phyloP scores from a whole-genome alignment of 2,113 vertebrate genomes.

The Chloropsis hardwickii region DNA sequence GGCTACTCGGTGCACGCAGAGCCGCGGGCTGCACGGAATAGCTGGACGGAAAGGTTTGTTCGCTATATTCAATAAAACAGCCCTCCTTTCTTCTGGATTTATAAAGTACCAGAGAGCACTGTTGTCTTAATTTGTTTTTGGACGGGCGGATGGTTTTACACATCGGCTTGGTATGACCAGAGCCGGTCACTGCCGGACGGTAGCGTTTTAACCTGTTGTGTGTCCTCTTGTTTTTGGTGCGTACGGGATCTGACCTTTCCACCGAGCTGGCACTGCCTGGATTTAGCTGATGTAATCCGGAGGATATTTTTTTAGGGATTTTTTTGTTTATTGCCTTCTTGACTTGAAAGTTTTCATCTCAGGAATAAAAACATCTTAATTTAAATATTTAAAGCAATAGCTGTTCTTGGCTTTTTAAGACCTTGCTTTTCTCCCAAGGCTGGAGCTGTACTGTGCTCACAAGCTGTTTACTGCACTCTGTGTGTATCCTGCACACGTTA shows the following conservation, averaged over 20 bases:
- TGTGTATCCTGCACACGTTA: background rate
- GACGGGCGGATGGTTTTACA: conserved; percentile 51
- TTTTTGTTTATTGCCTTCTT: conserved; percentile 24
- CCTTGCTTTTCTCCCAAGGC: background rate
- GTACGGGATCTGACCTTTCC: background rate
- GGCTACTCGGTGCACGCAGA: conserved; percentile 36
- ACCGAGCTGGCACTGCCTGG: background rate
- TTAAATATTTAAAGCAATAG: conserved; percentile 44
- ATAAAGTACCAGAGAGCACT: conserved; percentile 52
- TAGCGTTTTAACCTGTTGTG: conserved; percentile 63
- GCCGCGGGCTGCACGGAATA: conserved; percentile 28
- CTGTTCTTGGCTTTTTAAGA: background rate
- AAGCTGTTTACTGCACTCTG: background rate
- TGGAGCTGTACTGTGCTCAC: background rate
- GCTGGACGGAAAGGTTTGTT: conserved; percentile 64
- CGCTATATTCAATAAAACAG: conserved; percentile 41
- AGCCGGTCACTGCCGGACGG: conserved; percentile 21
- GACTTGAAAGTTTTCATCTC: conserved; percentile 18
- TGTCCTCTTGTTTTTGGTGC: conserved; percentile 38
- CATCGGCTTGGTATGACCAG: conserved; percentile 52
- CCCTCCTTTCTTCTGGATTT: conserved; percentile 49
- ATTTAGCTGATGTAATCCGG: background rate
- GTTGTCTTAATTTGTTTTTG: conserved; percentile 56
- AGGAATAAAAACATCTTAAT: background rate
- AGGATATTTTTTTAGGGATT: background rate